These are phyloP conservation scores for Brachyalestes nurse DNA, from an alignment of 2,797 vertebrate species.

Conservation along the genomic window DNA sequence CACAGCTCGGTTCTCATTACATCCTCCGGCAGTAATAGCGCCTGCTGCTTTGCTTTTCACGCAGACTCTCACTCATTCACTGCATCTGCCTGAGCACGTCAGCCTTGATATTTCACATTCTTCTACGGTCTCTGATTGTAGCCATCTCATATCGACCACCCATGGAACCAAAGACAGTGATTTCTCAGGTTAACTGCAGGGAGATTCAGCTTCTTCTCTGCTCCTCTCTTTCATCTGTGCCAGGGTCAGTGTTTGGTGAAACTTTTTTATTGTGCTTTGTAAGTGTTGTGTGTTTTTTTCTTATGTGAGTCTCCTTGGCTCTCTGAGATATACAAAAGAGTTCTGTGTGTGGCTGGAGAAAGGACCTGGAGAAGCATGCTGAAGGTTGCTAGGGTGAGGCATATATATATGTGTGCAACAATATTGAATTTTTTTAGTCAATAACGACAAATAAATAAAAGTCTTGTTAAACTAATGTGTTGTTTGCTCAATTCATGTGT, in stretches of 20 bases:
- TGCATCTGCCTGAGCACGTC: constrained; percentile 9
- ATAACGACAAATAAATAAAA: no score
- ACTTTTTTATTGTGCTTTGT: constrained; percentile 21
- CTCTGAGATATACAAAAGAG: constrained; percentile 1
- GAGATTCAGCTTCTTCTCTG: constrained; percentile 18
- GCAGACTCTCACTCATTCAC: not conserved
- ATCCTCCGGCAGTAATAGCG: constrained; percentile 16
- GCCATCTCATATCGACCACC: constrained; percentile 39
- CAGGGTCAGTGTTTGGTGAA: constrained; percentile 2
- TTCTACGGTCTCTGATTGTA: constrained; percentile 19
- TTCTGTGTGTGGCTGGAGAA: constrained; percentile 14
- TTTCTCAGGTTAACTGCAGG: constrained; percentile 14
- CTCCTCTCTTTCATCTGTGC: constrained; percentile 1
- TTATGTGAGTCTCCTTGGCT: constrained; percentile 4
- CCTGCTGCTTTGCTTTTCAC: not conserved
- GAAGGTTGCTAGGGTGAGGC: not conserved
- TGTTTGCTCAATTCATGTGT: no score
- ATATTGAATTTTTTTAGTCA: no score
- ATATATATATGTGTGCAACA: not conserved
- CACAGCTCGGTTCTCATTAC: constrained; percentile 1
- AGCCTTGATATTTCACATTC: constrained; percentile 35
- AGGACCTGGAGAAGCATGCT: constrained; percentile 13
- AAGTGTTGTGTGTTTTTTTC: constrained; percentile 12
- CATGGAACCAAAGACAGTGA: constrained; percentile 37
- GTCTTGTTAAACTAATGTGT: no score